Conservation (phyloP, 92 coral and sea anemone species). For the Siderastrea radians region DNA sequence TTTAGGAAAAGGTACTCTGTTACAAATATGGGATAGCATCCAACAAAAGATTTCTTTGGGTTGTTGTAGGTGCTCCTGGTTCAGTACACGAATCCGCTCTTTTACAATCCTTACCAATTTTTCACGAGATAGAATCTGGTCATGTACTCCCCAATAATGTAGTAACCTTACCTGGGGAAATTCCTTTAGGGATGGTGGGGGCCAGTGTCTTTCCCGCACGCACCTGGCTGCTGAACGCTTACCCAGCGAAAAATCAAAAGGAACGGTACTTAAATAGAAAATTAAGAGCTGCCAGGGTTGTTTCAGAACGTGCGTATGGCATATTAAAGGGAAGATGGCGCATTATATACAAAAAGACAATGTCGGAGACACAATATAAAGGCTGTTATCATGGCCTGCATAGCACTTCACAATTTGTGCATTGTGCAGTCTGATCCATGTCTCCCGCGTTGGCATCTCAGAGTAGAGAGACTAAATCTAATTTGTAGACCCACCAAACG, state of each 20-base stretch:
- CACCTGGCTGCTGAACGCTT: constrained; percentile 28
- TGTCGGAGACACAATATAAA: constrained; percentile 28
- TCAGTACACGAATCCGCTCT: constrained; percentile 47
- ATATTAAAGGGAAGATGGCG: constrained; percentile 40
- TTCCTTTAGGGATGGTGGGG: constrained; percentile 10
- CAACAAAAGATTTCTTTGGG: constrained; percentile 66
- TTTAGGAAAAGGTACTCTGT: constrained; percentile 42
- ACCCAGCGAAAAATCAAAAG: constrained; percentile 18
- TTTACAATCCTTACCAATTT: constrained; percentile 27
- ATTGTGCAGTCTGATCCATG: constrained; percentile 55
- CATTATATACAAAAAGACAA: constrained; percentile 33
- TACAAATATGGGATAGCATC: constrained; percentile 47
- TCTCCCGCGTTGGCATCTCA: constrained; percentile 48
- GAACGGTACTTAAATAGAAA: constrained; percentile 28
- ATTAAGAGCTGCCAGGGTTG: constrained; percentile 46
- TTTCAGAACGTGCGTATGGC: constrained; percentile 56
- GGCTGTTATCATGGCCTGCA: constrained; percentile 55
- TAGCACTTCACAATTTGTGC: constrained; percentile 61
- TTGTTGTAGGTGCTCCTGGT: constrained; percentile 49
- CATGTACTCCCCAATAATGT: constrained; percentile 15
- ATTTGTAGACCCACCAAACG: constrained; percentile 38
- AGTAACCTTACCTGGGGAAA: neutral
- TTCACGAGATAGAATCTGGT: constrained; percentile 38
- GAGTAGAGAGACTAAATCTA: constrained; percentile 33
- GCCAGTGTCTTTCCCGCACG: constrained; percentile 33